Conservation (phyloP, 2,888 invertebrate genomes). For the Boloria selene region DNA sequence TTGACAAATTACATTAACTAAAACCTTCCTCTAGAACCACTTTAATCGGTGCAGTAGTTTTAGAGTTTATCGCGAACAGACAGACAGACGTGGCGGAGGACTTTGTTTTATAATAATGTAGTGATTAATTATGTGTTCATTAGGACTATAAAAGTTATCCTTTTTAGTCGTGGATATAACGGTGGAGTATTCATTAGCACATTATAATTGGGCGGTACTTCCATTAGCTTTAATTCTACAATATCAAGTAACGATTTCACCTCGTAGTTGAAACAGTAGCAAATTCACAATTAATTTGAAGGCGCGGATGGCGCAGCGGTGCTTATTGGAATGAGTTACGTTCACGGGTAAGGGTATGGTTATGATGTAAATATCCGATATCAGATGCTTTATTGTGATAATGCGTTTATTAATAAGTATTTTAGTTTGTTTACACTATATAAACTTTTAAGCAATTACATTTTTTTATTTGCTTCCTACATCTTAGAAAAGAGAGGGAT, state of each 20-base stretch:
- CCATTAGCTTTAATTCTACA: constrained; percentile 41
- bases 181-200: constrained; percentile 12
- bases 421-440: not conserved
- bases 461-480: no score
- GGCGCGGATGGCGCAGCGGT: constrained; percentile 41
- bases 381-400: not conserved
- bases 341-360: constrained; percentile 25
- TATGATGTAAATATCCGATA: constrained; percentile 7
- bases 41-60: no score
- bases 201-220: constrained; percentile 28
- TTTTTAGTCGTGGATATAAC: not conserved
- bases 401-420: constrained; percentile 1
- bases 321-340: constrained; percentile 47
- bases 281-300: constrained; percentile 53
- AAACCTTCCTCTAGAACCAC: no score
- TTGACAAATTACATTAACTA: no score
- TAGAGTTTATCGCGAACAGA: no score
- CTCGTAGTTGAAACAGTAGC: constrained; percentile 47
- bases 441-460: no score
- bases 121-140: constrained; percentile 12
- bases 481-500: no score
- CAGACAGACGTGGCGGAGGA: no score
- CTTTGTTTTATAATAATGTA: no score
- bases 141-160: not conserved
- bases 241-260: constrained; percentile 49